Percentiles rank a stretch among this genome's conserved stretches.
These are phyloP conservation scores for Jaculus jaculus DNA, from an alignment of 2,113 vertebrate species.

Conservation along the genomic window DNA sequence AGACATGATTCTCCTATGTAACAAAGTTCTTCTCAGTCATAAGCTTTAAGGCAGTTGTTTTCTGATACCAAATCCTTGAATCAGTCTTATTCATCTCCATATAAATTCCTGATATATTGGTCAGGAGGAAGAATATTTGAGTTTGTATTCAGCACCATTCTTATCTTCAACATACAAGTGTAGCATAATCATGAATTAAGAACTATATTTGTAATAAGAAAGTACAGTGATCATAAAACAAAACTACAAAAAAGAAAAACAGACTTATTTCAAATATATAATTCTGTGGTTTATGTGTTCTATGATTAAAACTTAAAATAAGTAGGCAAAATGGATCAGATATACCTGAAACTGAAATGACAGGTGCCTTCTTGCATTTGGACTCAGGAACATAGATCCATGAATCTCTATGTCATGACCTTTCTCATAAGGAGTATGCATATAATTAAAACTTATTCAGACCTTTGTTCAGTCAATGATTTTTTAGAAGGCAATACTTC, in stretches of 20 bases:
- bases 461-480: neutral
- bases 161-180: neutral
- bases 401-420: neutral
- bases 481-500: neutral
- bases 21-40: conserved; percentile 14
- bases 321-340: neutral
- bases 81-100: neutral
- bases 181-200: neutral
- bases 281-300: neutral
- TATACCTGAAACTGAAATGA: neutral
- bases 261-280: conserved; percentile 9
- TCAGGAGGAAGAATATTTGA: neutral
- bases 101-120: neutral
- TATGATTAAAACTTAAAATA: neutral
- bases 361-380: neutral
- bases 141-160: neutral
- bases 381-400: neutral
- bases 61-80: neutral
- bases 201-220: conserved; percentile 14
- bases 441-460: neutral
- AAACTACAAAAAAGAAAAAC: neutral
- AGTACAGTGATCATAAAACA: neutral
- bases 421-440: neutral
- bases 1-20: neutral
- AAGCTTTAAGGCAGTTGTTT: neutral